Evolutionary conservation across 2,113 vertebrate species (phyloP).

Genomic region (Sphaerodactylus townsendi): DNA sequence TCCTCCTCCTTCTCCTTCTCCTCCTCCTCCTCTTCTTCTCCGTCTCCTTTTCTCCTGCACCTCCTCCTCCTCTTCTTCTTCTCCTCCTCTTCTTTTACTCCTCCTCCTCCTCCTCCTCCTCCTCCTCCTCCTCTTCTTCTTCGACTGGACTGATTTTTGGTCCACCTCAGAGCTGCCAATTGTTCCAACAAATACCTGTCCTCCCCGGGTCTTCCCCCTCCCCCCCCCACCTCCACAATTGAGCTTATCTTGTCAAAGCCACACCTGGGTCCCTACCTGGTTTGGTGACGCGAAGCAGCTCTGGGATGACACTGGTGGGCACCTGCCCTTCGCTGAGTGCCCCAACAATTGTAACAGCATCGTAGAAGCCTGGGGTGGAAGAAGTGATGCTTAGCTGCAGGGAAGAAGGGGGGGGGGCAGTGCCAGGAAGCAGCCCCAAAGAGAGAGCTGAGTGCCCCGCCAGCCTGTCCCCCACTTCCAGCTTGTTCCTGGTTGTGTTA

Average conservation of each 20-base stretch:
- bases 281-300: slow-evolving; percentile 82
- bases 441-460: not conserved
- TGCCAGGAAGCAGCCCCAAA: not conserved
- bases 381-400: no score
- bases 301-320: slow-evolving; percentile 69
- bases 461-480: not conserved
- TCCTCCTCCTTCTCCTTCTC: no score
- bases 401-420: no score
- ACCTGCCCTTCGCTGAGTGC: slow-evolving; percentile 83
- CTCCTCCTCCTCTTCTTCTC: no score
- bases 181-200: no score
- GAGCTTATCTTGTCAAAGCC: not conserved
- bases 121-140: no score
- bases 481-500: slow-evolving; percentile 51
- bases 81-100: no score
- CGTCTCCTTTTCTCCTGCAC: no score
- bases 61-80: no score
- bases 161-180: no score
- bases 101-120: no score
- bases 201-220: not conserved
- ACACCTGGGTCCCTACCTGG: slow-evolving; percentile 85
- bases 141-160: no score
- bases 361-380: slow-evolving; percentile 72
- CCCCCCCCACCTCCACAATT: not conserved
- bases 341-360: slow-evolving; percentile 84